Percentiles rank a stretch among this genome's conserved stretches.
phyloP scores from a whole-genome alignment of 1,140 invertebrate genomes.

The Vanessa tameamea region DNA sequence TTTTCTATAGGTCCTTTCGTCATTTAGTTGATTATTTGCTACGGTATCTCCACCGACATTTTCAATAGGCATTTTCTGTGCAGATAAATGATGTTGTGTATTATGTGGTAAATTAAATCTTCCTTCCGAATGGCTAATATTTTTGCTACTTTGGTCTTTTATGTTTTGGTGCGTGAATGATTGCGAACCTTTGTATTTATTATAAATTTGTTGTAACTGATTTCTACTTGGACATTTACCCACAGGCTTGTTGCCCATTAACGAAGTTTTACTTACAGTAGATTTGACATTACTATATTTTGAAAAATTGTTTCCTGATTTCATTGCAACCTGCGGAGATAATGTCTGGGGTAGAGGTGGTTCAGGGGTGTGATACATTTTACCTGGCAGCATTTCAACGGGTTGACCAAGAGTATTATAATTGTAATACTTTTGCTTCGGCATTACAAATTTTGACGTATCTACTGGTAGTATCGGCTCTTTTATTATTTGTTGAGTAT shows the following conservation, averaged over 20 bases:
- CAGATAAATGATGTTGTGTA: slow-evolving; percentile 30
- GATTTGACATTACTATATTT: slow-evolving; percentile 59
- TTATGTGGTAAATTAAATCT: slow-evolving; percentile 45
- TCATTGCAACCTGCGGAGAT: slow-evolving; percentile 52
- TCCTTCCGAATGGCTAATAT: slow-evolving; percentile 53
- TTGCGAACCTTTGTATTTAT: slow-evolving; percentile 68
- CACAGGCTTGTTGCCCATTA: slow-evolving; percentile 48
- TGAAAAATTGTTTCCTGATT: slow-evolving; percentile 33
- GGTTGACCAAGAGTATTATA: slow-evolving; percentile 71
- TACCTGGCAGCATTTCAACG: slow-evolving; percentile 52
- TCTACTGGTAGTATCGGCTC: slow-evolving; percentile 63
- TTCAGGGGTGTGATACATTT: slow-evolving; percentile 45
- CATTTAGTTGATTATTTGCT: slow-evolving; percentile 41
- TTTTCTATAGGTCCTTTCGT: slow-evolving; percentile 33
- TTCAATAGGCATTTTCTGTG: slow-evolving; percentile 49
- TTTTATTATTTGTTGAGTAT: slow-evolving; percentile 42
- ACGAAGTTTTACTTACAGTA: slow-evolving; percentile 65
- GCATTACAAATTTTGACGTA: slow-evolving; percentile 41
- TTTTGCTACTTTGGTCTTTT: slow-evolving; percentile 33
- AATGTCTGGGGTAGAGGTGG: slow-evolving; percentile 61
- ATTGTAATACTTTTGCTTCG: slow-evolving; percentile 38
- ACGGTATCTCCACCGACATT: slow-evolving; percentile 60
- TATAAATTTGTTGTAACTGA: slow-evolving; percentile 69
- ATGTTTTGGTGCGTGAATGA: slow-evolving; percentile 65
- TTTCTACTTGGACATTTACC: slow-evolving; percentile 54